These are phyloP conservation scores for Rallus crepitans DNA, from an alignment of 2,797 vertebrate genomes.

Conservation along the genomic window DNA sequence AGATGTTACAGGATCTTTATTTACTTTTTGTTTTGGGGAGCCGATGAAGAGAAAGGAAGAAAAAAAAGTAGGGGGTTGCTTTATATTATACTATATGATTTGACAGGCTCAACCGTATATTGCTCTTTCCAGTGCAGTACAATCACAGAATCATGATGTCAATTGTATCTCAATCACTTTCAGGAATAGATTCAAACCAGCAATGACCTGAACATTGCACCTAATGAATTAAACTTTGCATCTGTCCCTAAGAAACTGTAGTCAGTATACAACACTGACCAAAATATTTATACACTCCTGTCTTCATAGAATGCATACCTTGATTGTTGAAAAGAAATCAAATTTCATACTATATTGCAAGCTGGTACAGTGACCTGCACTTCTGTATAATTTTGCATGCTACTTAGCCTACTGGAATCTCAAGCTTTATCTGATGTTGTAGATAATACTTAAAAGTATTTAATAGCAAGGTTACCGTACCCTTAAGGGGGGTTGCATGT, in stretches of 20 bases:
- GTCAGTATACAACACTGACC: not conserved
- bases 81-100: not conserved
- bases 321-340: not conserved
- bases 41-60: fast-evolving
- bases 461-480: not conserved
- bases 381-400: not conserved
- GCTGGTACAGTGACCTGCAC: not conserved
- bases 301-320: not conserved
- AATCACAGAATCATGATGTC: not conserved
- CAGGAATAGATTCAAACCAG: not conserved
- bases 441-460: not conserved
- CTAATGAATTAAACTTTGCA: not conserved
- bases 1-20: not conserved
- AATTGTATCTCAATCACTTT: not conserved
- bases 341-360: not conserved
- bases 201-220: not conserved
- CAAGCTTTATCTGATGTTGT: not conserved
- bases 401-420: not conserved
- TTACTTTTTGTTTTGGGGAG: not conserved
- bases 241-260: not conserved
- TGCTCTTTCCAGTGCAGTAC: not conserved
- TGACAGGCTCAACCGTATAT: not conserved
- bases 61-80: not conserved
- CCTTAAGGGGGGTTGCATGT: not conserved
- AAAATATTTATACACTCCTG: not conserved